Evolutionary conservation across 2,113 vertebrate genomes (phyloP).

Genomic region (Eleginops maclovinus): DNA sequence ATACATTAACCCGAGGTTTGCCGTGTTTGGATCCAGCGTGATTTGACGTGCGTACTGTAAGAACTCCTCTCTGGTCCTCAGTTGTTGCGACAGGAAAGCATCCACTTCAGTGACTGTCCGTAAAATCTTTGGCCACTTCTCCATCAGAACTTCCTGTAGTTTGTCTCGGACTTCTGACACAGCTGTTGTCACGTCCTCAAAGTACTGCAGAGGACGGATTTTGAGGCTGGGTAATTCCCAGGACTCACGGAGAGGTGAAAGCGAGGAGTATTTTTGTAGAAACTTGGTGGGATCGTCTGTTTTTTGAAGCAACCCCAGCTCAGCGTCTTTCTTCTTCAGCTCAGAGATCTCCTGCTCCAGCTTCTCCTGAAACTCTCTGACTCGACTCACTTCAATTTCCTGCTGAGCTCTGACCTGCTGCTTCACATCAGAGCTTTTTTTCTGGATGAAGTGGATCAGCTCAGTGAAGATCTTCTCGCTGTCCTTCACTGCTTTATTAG

Average conservation of each 20-base stretch:
- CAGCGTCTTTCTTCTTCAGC: not conserved
- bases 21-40: constrained; percentile 26
- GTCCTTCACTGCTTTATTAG: constrained; percentile 17
- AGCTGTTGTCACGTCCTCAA: not conserved
- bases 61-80: constrained; percentile 11
- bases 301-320: not conserved
- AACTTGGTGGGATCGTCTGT: not conserved
- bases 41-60: not conserved
- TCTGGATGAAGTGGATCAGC: not conserved
- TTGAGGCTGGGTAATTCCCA: not conserved
- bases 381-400: not conserved
- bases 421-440: not conserved
- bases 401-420: not conserved
- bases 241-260: not conserved
- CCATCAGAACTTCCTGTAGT: not conserved
- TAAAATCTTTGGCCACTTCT: not conserved
- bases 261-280: not conserved
- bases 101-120: not conserved
- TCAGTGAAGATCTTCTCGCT: constrained; percentile 15
- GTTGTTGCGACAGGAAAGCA: not conserved
- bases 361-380: not conserved
- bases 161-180: constrained; percentile 1
- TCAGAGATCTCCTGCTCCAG: too few relatives aligned
- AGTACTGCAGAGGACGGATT: not conserved
- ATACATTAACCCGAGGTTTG: not conserved